Percentiles rank a stretch among this genome's conserved stretches.
Evolutionary conservation across 1,140 invertebrate genomes (phyloP).

Genomic region (Episyrphus balteatus): DNA sequence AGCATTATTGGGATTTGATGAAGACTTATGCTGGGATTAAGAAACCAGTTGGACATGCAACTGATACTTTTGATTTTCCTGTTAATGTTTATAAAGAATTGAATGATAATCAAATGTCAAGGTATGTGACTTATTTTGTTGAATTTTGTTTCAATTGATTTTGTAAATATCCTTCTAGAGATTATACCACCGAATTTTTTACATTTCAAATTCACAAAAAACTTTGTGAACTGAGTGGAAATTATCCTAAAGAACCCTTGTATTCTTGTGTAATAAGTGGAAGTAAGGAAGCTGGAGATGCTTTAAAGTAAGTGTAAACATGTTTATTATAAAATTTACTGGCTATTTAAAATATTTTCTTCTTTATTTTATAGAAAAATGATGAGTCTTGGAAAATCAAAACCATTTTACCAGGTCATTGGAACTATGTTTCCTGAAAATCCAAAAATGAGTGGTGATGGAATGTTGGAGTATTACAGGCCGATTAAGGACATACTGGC

Average conservation of each 20-base stretch:
- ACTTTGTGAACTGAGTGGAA: slow-evolving; percentile 45
- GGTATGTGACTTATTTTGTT: neutral
- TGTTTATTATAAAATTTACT: neutral
- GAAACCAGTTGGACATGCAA: slow-evolving; percentile 44
- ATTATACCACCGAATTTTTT: slow-evolving; percentile 28
- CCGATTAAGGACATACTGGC: too few species aligned
- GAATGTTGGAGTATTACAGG: too few species aligned
- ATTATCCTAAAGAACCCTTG: slow-evolving; percentile 35
- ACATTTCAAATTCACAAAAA: slow-evolving; percentile 44
- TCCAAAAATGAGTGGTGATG: neutral
- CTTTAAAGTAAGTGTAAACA: slow-evolving; percentile 25
- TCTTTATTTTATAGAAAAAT: slow-evolving; percentile 33
- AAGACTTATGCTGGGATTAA: slow-evolving; percentile 49
- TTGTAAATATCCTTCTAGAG: slow-evolving; percentile 15
- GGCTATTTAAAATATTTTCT: too few species aligned
- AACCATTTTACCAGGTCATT: slow-evolving; percentile 47
- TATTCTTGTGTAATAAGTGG: slow-evolving; percentile 50
- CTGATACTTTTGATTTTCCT: slow-evolving; percentile 42
- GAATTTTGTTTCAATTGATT: neutral
- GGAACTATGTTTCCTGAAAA: slow-evolving; percentile 40
- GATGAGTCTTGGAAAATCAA: slow-evolving; percentile 43
- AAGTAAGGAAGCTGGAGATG: slow-evolving; percentile 36
- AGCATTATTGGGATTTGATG: slow-evolving; percentile 45
- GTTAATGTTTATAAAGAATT: slow-evolving; percentile 32
- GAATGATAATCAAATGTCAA: slow-evolving; percentile 26